Percentiles rank a stretch among this genome's conserved stretches.
Evolutionary conservation across 2,113 vertebrate species (phyloP).

Genomic region (Rhipidura dahli): DNA sequence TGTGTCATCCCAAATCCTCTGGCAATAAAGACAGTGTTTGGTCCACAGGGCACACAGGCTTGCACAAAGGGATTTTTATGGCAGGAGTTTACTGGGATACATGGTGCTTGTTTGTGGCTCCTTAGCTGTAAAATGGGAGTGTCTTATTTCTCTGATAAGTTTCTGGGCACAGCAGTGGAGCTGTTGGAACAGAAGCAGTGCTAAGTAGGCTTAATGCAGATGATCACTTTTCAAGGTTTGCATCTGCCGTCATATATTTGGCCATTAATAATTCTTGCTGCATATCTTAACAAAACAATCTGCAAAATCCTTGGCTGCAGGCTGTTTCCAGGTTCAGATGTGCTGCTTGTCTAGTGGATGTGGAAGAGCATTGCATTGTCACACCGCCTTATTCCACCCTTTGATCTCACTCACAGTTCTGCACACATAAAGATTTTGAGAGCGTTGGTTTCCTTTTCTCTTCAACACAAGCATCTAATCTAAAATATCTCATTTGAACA

Average conservation of each 20-base stretch:
- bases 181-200: neutral
- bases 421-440: neutral
- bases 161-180: neutral
- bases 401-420: neutral
- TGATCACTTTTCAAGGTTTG: neutral
- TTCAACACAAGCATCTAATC: neutral
- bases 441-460: neutral
- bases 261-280: neutral
- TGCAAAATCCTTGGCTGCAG: neutral
- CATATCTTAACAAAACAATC: slow-evolving; percentile 14
- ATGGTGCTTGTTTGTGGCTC: neutral
- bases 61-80: neutral
- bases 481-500: neutral
- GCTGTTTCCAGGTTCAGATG: neutral
- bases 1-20: neutral
- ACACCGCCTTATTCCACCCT: neutral
- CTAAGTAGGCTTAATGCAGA: neutral
- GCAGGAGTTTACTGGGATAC: neutral
- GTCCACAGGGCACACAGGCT: neutral
- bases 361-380: neutral
- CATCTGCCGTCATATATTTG: neutral
- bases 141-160: neutral
- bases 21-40: neutral
- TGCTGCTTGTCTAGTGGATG: neutral
- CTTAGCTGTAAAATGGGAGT: neutral